Base-by-base conservation (phyloP, 2,888 invertebrate genomes). In the Apodemia duryi region DNA sequence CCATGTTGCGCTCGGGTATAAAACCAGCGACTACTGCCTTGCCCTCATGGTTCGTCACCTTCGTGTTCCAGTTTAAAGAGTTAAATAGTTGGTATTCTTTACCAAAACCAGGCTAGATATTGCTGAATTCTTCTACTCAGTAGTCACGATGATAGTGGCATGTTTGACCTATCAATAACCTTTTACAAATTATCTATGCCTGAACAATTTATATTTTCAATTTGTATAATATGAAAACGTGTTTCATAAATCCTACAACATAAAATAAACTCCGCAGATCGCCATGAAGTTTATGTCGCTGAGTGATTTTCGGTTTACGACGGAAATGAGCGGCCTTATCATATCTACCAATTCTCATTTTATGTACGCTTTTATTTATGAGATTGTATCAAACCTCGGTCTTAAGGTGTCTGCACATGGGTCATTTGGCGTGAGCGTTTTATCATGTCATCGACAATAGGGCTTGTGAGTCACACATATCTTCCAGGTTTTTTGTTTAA, bases 221-320 rank as follows among this genome's bases (percentile, higher is more conserved):
- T 13, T 60, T 35, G 57, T 35, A 13, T 32, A 35, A 35, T 60
- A 60, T 60, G 57, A 35, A 60, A 60, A 60, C 49, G 49, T 60
- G 57, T 13, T 60, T 35, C 32, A 60, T 60, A 60, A 35, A 60
- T 60, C 32, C 35, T 35, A 35, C 28, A 13, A 60, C 57, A 60
- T 60, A 60, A 60, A 60, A 60, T 60, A 60, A 35, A n/a, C 32
- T 60, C n/a, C 32, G 57, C 32, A 2, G 57, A 60, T 60, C 35
- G 57, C 57, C 57, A 60, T 35, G 32, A 60, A 32, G 57, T 60
- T 60, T 60, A 60, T 60, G 57, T 35, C 35, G 57, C 57, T 32
- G 57, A 60, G 57, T 60, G 57, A 60, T 60, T 60, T 60, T 60
- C 57, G 57, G 57, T 60, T 60, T 60, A 60, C 32, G 57, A 35